Base-by-base conservation (phyloP, 2,888 invertebrate genomes). In the Cerastis leucographa region DNA sequence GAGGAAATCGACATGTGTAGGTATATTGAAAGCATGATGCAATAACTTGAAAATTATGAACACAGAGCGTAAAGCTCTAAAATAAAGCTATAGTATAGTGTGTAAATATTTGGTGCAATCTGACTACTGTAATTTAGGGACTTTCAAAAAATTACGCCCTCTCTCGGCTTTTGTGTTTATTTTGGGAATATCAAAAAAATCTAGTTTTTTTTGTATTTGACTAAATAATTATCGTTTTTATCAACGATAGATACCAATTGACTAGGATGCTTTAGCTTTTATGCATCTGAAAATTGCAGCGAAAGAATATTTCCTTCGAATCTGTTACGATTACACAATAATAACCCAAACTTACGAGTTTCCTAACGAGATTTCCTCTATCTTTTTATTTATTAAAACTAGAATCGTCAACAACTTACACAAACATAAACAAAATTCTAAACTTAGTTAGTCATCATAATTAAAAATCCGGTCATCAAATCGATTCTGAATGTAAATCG, bases 391-490 rank as follows among this genome's bases (percentile, higher is more conserved):
- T 64, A 68, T 62, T 73, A 25, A 4, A 76, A 69, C 9, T 66
- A 44, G 69, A 66, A 49, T 64, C 19, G n/a, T 72, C 56, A 76
- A 80, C 62, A 78, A 14, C 29, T 67, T 19, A 67, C 46, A 83
- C 66, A 83, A 80, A 78, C 64, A 65, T 78, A 83, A 80, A 87
- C 74, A 84, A 72, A 19, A 76, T 85, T 79, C 70, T 73, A 77
- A 84, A 61, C 35, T 11, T 61, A 82, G 76, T 87, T 88, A 87
- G 74, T 86, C 78, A 82, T 68, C 54, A 81, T 87, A 89, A 92
- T 93, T 92, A 93, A 89, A 83, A 92, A 93, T 91, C 88, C 90
- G 92, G 93, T 91, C 91, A 94, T 90, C 89, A 87, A 91, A 92
- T 92, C 78, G 88, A 90, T 91, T 91, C 79, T 85, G 80, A 89